phyloP scores from a whole-genome alignment of 2,888 invertebrate species.

The Heteromyza rotundicornis region DNA sequence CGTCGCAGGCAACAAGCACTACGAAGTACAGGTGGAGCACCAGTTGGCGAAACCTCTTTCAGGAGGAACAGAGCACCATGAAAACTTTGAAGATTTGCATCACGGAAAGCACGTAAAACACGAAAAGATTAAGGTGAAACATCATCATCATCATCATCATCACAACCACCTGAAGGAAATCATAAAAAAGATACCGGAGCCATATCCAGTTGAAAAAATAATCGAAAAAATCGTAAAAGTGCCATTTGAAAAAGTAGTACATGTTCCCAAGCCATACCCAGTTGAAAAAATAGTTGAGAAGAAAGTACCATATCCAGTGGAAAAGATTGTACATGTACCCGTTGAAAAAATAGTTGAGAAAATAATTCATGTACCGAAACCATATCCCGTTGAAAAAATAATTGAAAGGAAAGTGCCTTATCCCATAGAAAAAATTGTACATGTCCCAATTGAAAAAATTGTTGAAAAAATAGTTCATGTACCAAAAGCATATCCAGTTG shows the following conservation, averaged over 20 bases:
- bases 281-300: slow-evolving; percentile 61
- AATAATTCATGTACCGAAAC: slow-evolving; percentile 42
- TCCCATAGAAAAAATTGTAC: slow-evolving; percentile 62
- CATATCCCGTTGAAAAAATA: slow-evolving; percentile 49
- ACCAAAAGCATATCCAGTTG: slow-evolving; percentile 62
- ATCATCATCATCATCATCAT: slow-evolving; percentile 72
- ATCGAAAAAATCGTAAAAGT: slow-evolving; percentile 54
- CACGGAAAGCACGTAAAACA: slow-evolving; percentile 36
- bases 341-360: slow-evolving; percentile 62
- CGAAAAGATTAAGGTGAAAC: slow-evolving; percentile 62
- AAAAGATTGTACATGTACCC: slow-evolving; percentile 62
- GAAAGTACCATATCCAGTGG: slow-evolving; percentile 60
- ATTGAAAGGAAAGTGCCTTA: slow-evolving; percentile 61
- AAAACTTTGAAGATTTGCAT: slow-evolving; percentile 15
- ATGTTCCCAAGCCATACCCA: slow-evolving; percentile 66
- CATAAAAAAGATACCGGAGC: slow-evolving; percentile 65
- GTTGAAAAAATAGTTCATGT: slow-evolving; percentile 62
- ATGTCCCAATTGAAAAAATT: slow-evolving; percentile 58
- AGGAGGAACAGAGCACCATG: slow-evolving; percentile 17
- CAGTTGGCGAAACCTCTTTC: slow-evolving; percentile 31
- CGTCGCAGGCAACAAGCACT: slow-evolving; percentile 37
- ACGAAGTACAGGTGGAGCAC: slow-evolving; percentile 36
- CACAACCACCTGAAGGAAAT: slow-evolving; percentile 70
- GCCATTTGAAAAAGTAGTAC: slow-evolving; percentile 66
- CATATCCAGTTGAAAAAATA: slow-evolving; percentile 67